A percentile compares a stretch with the other conserved stretches of the same genome.
Evolutionary conservation across 2,797 vertebrate genomes (phyloP).

Genomic region (Tamandua tetradactyla): DNA sequence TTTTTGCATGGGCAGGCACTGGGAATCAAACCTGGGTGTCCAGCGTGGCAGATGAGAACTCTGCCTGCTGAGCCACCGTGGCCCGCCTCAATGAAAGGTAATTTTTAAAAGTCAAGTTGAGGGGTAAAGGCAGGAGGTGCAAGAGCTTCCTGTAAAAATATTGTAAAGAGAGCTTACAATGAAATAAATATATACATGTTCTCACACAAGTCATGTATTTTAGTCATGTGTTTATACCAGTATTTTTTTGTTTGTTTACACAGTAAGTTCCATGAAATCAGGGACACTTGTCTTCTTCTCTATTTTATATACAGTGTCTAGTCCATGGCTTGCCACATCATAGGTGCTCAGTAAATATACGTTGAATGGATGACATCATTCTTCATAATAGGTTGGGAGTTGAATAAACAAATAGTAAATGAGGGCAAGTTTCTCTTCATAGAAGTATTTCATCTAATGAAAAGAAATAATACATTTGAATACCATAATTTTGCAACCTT

Average conservation of each 20-base stretch:
- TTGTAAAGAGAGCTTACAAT: neutral
- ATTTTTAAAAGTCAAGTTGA: neutral
- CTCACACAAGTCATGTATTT: neutral
- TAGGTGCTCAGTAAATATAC: neutral
- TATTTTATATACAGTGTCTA: neutral
- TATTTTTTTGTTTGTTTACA: neutral
- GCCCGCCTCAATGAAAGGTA: too few relatives aligned
- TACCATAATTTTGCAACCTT: constrained; percentile 12
- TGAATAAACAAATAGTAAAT: neutral
- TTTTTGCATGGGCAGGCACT: too few relatives aligned
- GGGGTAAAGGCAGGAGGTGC: neutral
- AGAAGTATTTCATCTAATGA: neutral
- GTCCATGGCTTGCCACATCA: neutral
- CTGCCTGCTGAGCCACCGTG: too few relatives aligned
- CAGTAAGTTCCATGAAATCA: neutral
- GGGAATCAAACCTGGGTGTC: too few relatives aligned
- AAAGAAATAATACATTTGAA: constrained; percentile 20
- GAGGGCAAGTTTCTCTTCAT: neutral
- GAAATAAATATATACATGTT: neutral
- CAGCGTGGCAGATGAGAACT: too few relatives aligned
- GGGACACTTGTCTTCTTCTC: neutral
- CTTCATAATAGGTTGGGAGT: neutral
- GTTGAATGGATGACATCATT: neutral
- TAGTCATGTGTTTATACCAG: neutral
- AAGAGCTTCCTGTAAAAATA: neutral